Conservation (phyloP, 2,797 vertebrate species). For the Thaleichthys pacificus region DNA sequence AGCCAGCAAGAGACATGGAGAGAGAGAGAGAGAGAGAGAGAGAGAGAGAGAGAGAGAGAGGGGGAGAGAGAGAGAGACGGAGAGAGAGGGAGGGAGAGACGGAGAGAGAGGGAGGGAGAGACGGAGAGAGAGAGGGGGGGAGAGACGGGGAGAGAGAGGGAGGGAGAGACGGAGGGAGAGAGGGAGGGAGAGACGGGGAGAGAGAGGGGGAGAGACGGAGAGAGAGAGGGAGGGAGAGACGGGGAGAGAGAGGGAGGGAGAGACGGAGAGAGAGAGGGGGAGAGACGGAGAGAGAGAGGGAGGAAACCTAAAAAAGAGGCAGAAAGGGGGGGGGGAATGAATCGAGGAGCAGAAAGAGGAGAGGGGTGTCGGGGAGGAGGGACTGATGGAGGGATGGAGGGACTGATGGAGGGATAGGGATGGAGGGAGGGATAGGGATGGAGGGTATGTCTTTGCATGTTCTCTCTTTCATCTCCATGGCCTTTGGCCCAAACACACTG, state of each 20-base stretch:
- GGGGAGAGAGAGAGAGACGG: constrained; percentile 1
- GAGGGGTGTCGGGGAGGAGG: not conserved
- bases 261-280: too few species aligned
- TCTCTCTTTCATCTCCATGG: constrained; percentile 48
- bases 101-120: not conserved
- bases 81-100: too few species aligned
- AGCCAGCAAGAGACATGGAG: not conserved
- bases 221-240: not conserved
- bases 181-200: not conserved
- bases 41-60: not conserved
- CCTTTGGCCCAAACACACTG: constrained; percentile 63
- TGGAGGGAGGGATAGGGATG: not conserved
- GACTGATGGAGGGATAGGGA: not conserved
- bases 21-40: too few species aligned
- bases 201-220: not conserved
- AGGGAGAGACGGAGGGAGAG: too few species aligned
- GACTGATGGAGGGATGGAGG: not conserved
- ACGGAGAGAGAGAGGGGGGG: not conserved
- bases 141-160: not conserved
- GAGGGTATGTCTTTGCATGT: constrained; percentile 24
- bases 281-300: too few species aligned
- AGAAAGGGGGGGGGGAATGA: not conserved
- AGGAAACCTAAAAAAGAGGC: too few species aligned
- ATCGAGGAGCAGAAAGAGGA: not conserved
- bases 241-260: not conserved